Conservation (phyloP, 2,113 vertebrate species). For the Plecturocebus donacophilus region DNA sequence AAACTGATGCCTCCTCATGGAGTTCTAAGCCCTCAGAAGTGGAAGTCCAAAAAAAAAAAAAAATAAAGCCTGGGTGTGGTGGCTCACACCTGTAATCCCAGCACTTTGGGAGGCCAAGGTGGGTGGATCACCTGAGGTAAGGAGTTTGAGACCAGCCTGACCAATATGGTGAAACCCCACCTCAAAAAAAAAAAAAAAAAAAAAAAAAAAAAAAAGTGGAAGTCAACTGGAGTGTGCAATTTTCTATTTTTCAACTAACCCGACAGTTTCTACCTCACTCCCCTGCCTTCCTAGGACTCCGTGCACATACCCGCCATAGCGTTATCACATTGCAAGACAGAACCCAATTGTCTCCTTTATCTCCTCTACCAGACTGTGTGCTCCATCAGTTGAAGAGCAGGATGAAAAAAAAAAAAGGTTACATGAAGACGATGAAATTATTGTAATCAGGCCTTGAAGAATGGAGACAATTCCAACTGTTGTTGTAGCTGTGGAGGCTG, state of each 20-base stretch:
- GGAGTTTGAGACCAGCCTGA: too few relatives aligned
- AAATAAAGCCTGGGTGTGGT: too few relatives aligned
- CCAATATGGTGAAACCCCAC: too few relatives aligned
- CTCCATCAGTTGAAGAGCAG: not conserved
- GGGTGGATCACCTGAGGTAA: too few relatives aligned
- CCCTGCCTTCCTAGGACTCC: not conserved
- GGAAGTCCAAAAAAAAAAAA: not conserved
- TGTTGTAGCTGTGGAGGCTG: not conserved
- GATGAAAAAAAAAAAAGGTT: not conserved
- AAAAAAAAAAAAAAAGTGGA: not conserved
- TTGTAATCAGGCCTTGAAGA: slow-evolving; percentile 31
- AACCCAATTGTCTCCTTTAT: slow-evolving; percentile 56
- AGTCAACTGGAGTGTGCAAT: not conserved
- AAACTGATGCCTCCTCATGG: not conserved
- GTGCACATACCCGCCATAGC: not conserved
- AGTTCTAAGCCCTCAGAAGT: not conserved
- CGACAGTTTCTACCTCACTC: not conserved
- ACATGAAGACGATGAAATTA: not conserved
- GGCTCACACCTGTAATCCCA: too few relatives aligned
- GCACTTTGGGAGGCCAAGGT: too few relatives aligned
- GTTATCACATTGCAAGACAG: not conserved
- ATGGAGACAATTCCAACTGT: not conserved
- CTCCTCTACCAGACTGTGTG: not conserved
- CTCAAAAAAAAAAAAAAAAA: too few relatives aligned
- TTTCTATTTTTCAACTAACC: not conserved